Evolutionary conservation across 2,113 vertebrate species (phyloP).

Genomic region (Dasypus novemcinctus): DNA sequence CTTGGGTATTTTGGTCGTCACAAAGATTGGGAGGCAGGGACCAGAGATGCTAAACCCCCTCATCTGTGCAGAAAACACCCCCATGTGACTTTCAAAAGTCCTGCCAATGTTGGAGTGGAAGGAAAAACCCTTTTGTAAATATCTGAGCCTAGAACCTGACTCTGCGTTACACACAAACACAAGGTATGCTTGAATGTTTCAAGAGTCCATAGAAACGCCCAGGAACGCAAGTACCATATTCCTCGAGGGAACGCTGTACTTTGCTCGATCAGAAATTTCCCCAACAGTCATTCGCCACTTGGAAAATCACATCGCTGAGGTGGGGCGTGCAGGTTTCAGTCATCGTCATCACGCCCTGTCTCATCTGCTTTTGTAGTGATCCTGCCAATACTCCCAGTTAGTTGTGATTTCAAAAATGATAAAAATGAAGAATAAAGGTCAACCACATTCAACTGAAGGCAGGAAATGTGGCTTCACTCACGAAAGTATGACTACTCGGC

Average conservation of each 20-base stretch:
- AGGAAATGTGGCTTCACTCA: not conserved
- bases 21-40: accelerated
- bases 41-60: not conserved
- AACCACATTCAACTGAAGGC: accelerated
- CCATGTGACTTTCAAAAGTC: not conserved
- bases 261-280: not conserved
- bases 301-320: not conserved
- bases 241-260: accelerated
- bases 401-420: not conserved
- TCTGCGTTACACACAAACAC: not conserved
- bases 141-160: not conserved
- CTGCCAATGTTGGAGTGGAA: not conserved
- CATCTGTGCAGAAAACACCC: not conserved
- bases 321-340: too few relatives aligned
- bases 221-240: accelerated
- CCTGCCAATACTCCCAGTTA: not conserved
- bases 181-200: not conserved
- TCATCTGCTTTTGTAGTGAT: not conserved
- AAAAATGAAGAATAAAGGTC: too few relatives aligned
- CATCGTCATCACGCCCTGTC: not conserved
- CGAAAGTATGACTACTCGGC: accelerated
- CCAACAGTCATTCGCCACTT: too few relatives aligned
- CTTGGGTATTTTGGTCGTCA: not conserved
- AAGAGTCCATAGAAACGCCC: accelerated
- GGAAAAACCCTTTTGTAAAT: not conserved